Evolutionary conservation across 2,888 invertebrate species (phyloP), one percentile per base, ranked within the genome.

Genomic region (Pyrrhosoma nymphula): DNA sequence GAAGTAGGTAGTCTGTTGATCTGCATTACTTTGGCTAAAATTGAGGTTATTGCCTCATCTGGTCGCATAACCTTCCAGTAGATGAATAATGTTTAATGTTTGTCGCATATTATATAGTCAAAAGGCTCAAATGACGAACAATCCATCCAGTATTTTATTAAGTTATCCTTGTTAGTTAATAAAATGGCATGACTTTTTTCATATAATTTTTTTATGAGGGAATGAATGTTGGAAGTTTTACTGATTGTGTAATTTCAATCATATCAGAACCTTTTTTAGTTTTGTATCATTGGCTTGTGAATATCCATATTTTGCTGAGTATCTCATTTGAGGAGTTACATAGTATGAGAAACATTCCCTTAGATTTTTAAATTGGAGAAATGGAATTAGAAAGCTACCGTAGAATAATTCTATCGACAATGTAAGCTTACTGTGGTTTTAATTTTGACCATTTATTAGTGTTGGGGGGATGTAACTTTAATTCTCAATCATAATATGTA

Each of bases 71-170:
- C 69, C 93, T 69, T 69, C 69, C 23, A n/a, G 47, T 75, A 39
- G 69, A 63, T 93, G 20, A 69, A 30, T 93, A 63, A 63, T 63
- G 39, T 91, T 75, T 69, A 69, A 69, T 47, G 47, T 93, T 93
- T 93, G 60, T 69, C 63, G 23, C 39, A 47, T 26, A 93, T 93
- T 69, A n/a, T 47, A 26, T 30, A 63, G 20, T 26, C 8, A 55
- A n/a, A 69, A 47, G 69, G 30, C 93, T 93, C 69, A 93, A 93
- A 75, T 89, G 56, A 89, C 16, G n/a, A 89, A 56, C n/a, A 89
- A 89, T 89, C 89, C 89, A 89, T 89, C 89, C 89, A 89, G 56
- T 89, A 56, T 89, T 89, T 56, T 39, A n/a, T 89, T 89, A 26
- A 89, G 10, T 82, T 82, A 82, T 82, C 82, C 82, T 82, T 35